Conservation (phyloP, 2,113 vertebrate genomes). For the Macrotus californicus region DNA sequence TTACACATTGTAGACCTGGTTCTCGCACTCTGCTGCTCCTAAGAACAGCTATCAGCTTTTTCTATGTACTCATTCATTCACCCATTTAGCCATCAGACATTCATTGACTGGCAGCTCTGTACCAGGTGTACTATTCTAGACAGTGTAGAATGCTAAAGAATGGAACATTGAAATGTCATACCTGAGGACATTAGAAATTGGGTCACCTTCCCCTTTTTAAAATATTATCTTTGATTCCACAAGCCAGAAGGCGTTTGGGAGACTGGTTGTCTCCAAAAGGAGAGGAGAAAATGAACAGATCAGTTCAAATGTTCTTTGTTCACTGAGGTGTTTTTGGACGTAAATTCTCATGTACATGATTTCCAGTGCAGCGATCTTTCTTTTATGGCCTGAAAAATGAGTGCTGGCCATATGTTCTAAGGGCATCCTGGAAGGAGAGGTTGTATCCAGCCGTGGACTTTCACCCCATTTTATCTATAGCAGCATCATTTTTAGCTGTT, state of each 20-base stretch:
- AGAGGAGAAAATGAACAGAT: not conserved
- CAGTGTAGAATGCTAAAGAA: slow-evolving; percentile 35
- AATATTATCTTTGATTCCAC: slow-evolving; percentile 31
- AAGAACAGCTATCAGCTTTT: not conserved
- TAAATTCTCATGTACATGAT: not conserved
- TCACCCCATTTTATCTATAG: not conserved
- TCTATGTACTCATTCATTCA: slow-evolving; percentile 33
- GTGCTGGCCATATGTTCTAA: not conserved
- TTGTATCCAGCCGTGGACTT: not conserved
- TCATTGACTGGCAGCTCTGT: slow-evolving; percentile 27
- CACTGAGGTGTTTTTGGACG: not conserved
- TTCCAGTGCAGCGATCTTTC: not conserved
- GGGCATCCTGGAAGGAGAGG: not conserved
- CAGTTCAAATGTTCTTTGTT: slow-evolving; percentile 2
- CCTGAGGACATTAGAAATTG: not conserved
- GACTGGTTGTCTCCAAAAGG: not conserved
- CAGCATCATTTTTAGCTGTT: not conserved
- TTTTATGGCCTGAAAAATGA: not conserved
- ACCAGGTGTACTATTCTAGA: slow-evolving; percentile 3
- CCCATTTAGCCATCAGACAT: slow-evolving; percentile 43
- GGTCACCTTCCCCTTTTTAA: slow-evolving; percentile 25
- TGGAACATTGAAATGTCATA: not conserved
- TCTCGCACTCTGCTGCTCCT: not conserved
- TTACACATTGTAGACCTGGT: not conserved
- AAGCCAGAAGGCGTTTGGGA: not conserved